phyloP scores from a whole-genome alignment of 1,140 invertebrate genomes.

The Drosophila asahinai region DNA sequence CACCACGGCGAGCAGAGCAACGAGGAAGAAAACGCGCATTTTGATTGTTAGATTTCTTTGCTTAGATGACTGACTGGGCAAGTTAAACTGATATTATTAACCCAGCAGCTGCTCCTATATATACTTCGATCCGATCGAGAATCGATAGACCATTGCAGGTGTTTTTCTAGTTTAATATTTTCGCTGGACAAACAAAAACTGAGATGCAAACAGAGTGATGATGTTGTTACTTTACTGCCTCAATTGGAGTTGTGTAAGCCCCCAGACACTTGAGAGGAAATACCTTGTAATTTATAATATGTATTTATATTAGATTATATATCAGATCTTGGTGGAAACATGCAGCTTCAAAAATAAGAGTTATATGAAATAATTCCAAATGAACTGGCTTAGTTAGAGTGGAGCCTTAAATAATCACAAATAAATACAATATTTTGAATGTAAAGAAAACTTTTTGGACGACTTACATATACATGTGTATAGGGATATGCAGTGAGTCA shows the following conservation, averaged over 20 bases:
- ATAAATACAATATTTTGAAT: no score
- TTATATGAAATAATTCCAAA: no score
- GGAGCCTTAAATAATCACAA: no score
- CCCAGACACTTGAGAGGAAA: not conserved
- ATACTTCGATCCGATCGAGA: not conserved
- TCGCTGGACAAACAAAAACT: slow-evolving; percentile 17
- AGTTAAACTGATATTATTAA: slow-evolving; percentile 26
- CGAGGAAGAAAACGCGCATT: slow-evolving; percentile 28
- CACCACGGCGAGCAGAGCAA: slow-evolving; percentile 37
- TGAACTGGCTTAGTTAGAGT: no score
- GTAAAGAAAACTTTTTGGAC: no score
- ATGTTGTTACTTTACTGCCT: slow-evolving; percentile 1
- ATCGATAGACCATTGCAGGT: not conserved
- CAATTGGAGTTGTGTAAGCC: slow-evolving; percentile 18
- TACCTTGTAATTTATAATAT: not conserved
- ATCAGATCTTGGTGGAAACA: no score
- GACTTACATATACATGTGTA: no score
- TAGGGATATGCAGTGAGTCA: no score
- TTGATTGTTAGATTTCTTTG: not conserved
- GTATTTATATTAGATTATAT: no score
- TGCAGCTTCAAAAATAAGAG: no score
- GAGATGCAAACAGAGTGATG: slow-evolving; percentile 8
- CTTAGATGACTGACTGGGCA: slow-evolving; percentile 11
- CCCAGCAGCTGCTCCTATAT: not conserved
- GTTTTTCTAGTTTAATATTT: slow-evolving; percentile 18